phyloP scores from a whole-genome alignment of 2,888 invertebrate genomes.

The Lobophora halterata region DNA sequence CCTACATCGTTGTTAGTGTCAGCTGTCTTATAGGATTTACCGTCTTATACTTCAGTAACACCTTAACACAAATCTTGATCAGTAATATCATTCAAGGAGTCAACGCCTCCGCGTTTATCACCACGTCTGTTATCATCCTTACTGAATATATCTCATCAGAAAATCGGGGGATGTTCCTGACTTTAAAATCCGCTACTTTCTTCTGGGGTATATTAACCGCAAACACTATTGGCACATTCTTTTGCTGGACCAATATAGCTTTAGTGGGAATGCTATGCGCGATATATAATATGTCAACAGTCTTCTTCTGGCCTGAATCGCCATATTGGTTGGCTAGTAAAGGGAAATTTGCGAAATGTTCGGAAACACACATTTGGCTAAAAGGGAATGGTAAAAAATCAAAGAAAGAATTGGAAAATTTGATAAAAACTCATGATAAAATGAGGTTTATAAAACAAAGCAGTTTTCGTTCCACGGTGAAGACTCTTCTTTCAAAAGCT shows the following conservation, averaged over 20 bases:
- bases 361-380: slow-evolving; percentile 37
- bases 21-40: slow-evolving; percentile 21
- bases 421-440: slow-evolving; percentile 32
- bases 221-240: slow-evolving; percentile 39
- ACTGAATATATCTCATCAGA: slow-evolving; percentile 39
- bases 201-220: slow-evolving; percentile 39
- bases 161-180: slow-evolving; percentile 39
- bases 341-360: slow-evolving; percentile 40
- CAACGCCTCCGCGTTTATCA: slow-evolving; percentile 20
- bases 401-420: slow-evolving; percentile 37
- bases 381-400: slow-evolving; percentile 38
- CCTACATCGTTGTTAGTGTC: slow-evolving; percentile 22
- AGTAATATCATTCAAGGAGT: slow-evolving; percentile 32
- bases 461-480: background rate
- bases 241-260: slow-evolving; percentile 34
- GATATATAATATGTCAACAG: slow-evolving; percentile 23
- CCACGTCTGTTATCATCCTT: slow-evolving; percentile 27
- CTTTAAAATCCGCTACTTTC: slow-evolving; percentile 35
- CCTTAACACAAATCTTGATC: slow-evolving; percentile 33
- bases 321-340: slow-evolving; percentile 47
- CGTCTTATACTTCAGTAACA: slow-evolving; percentile 29
- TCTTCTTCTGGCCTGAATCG: slow-evolving; percentile 39
- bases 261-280: slow-evolving; percentile 27
- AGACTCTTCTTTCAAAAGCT: slow-evolving; percentile 12
- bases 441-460: slow-evolving; percentile 4